phyloP scores from a whole-genome alignment of 2,113 vertebrate species.

The Uropsilus gracilis region DNA sequence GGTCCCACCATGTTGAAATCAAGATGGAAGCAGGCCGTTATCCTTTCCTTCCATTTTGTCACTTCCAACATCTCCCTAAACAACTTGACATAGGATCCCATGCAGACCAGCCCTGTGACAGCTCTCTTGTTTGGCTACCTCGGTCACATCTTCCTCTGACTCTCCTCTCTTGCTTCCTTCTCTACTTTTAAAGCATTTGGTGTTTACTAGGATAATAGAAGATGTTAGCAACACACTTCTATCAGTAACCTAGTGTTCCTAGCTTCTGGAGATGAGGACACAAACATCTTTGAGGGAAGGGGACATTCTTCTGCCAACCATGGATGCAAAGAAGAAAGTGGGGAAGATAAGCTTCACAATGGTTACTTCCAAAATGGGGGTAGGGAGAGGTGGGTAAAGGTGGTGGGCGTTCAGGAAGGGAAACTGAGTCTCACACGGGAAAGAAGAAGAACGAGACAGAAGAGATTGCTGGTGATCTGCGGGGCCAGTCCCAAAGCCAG shows the following conservation, averaged over 20 bases:
- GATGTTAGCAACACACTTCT: background rate
- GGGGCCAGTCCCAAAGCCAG: too few species aligned
- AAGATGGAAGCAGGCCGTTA: background rate
- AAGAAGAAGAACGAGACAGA: too few species aligned
- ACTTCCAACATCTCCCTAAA: rapidly evolving
- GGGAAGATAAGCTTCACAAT: background rate
- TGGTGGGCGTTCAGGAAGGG: background rate
- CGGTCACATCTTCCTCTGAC: background rate
- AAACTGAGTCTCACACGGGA: too few species aligned
- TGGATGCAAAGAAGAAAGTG: background rate
- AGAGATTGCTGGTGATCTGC: too few species aligned
- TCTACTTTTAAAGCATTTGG: background rate
- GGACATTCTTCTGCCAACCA: background rate
- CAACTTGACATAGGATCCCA: background rate
- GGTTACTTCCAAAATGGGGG: background rate
- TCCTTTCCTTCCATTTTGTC: background rate
- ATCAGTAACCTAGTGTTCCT: background rate
- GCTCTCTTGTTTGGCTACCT: background rate
- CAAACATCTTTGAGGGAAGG: background rate
- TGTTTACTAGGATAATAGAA: background rate
- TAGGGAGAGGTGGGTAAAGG: background rate
- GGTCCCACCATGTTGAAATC: background rate
- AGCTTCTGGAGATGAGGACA: background rate
- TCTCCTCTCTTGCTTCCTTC: background rate
- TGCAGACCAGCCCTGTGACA: background rate